phyloP scores from a whole-genome alignment of 2,113 vertebrate genomes.

The Cebus imitator region DNA sequence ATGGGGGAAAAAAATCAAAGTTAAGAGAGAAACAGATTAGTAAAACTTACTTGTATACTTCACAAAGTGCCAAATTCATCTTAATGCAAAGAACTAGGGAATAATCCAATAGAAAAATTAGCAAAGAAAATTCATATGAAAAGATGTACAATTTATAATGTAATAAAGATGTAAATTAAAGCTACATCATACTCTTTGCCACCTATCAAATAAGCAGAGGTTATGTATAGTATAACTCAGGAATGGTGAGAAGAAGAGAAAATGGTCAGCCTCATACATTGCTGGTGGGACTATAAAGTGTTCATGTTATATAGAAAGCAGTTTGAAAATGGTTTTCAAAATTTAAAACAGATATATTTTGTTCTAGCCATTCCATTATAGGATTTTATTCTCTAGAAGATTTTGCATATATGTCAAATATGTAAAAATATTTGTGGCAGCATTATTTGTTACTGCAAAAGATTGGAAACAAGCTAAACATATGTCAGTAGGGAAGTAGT shows the following conservation, averaged over 20 bases:
- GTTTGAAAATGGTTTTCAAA: constrained; percentile 50
- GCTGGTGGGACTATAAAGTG: constrained; percentile 39
- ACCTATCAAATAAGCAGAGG: neutral
- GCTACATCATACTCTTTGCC: neutral
- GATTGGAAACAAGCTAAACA: constrained; percentile 1
- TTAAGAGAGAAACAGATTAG: constrained; percentile 21
- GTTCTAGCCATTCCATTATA: constrained; percentile 25
- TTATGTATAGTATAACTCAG: neutral
- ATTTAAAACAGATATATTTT: constrained; percentile 39
- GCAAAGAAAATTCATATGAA: constrained; percentile 46
- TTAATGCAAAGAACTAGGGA: constrained; percentile 21
- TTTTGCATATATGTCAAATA: constrained; percentile 39
- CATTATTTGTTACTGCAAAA: constrained; percentile 38
- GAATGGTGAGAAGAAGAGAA: neutral
- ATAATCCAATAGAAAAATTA: constrained; percentile 22
- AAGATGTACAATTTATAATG: constrained; percentile 7
- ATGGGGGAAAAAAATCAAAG: neutral
- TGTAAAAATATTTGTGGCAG: constrained; percentile 22
- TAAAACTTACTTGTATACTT: neutral
- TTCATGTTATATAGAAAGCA: constrained; percentile 18
- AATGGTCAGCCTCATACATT: constrained; percentile 27
- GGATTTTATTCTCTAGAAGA: constrained; percentile 19
- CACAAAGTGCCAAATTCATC: constrained; percentile 14
- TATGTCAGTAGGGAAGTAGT: neutral
- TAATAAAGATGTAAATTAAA: constrained; percentile 38